Evolutionary conservation across 2,113 vertebrate species (phyloP).

Genomic region (Halichoerus grypus): DNA sequence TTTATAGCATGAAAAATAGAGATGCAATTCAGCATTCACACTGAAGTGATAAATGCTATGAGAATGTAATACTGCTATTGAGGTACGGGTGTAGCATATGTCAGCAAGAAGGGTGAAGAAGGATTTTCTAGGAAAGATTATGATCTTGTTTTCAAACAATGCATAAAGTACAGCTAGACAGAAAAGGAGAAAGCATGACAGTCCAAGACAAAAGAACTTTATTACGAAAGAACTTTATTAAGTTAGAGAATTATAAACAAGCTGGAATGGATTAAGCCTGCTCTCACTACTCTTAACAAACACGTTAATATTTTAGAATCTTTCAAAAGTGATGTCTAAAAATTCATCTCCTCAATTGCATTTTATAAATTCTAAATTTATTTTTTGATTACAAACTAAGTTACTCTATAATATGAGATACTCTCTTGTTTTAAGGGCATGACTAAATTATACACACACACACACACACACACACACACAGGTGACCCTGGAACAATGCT

Average conservation of each 20-base stretch:
- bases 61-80: neutral
- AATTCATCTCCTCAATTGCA: neutral
- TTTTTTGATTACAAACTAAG: neutral
- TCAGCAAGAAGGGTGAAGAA: neutral
- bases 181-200: neutral
- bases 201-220: neutral
- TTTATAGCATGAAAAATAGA: neutral
- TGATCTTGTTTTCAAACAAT: neutral
- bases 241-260: neutral
- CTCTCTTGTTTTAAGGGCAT: neutral
- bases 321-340: neutral
- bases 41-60: neutral
- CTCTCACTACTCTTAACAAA: neutral
- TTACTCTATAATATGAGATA: neutral
- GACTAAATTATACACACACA: neutral
- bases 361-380: slow-evolving; percentile 13
- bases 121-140: neutral
- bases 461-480: neutral
- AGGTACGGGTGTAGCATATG: neutral
- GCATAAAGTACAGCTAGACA: neutral
- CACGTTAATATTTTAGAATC: neutral
- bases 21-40: neutral
- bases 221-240: neutral
- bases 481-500: neutral
- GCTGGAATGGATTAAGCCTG: neutral